A percentile compares a stretch with the other conserved stretches of the same genome.
phyloP scores from a whole-genome alignment of 2,888 invertebrate species.

The Hirtodrosophila trivittata region DNA sequence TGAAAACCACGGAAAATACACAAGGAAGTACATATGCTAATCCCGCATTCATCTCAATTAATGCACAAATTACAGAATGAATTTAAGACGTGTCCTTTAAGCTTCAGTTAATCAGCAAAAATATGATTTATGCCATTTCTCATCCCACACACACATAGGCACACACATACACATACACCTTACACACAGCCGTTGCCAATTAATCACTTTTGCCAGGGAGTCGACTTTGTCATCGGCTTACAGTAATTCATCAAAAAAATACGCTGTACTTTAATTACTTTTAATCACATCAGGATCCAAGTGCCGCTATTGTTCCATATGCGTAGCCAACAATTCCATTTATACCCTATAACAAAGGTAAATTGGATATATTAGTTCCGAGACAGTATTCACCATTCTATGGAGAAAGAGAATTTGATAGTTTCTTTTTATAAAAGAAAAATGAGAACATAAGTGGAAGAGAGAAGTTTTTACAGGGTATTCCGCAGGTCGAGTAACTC shows the following conservation, averaged over 20 bases:
- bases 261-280: conserved; percentile 67
- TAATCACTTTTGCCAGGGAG: conserved; percentile 57
- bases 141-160: not conserved
- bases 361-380: not conserved
- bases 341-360: conserved; percentile 3
- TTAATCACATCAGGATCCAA: conserved; percentile 49
- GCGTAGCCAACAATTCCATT: conserved; percentile 10
- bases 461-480: conserved; percentile 12
- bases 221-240: conserved; percentile 41
- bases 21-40: too few relatives aligned
- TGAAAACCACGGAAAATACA: too few relatives aligned
- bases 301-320: conserved; percentile 25
- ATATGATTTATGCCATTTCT: not conserved
- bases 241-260: conserved; percentile 47
- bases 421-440: too few relatives aligned
- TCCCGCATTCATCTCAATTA: too few relatives aligned
- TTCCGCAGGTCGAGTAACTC: not conserved
- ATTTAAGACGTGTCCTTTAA: not conserved
- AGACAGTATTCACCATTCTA: too few relatives aligned
- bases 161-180: not conserved
- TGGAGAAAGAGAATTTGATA: too few relatives aligned
- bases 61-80: not conserved
- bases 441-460: too few relatives aligned
- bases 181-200: conserved; percentile 44
- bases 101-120: conserved; percentile 1